phyloP scores from a whole-genome alignment of 2,888 invertebrate genomes.

The Falcaria lacertinaria region DNA sequence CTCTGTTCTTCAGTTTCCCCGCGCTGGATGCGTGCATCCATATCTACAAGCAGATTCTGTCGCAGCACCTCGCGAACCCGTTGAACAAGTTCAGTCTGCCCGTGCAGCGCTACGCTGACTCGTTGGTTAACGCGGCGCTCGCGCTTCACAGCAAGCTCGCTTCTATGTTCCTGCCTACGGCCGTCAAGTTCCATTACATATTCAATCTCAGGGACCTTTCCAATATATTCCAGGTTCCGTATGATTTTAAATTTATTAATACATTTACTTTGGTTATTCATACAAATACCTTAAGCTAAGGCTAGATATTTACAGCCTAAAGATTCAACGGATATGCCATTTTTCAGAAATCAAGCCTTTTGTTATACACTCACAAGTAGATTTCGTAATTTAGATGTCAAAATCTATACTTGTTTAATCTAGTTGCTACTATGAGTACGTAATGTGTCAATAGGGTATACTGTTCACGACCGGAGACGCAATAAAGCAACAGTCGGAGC shows the following conservation, averaged over 20 bases:
- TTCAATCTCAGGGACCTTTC: slow-evolving; percentile 96
- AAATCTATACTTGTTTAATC: too few species aligned
- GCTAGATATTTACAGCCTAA: too few species aligned
- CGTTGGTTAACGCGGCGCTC: slow-evolving; percentile 86
- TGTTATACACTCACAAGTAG: too few species aligned
- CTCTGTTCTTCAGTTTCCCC: slow-evolving; percentile 84
- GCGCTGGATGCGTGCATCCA: slow-evolving; percentile 88
- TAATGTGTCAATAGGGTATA: slow-evolving; percentile 86
- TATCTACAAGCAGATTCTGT: slow-evolving; percentile 91
- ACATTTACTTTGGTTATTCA: too few species aligned
- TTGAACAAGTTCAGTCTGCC: slow-evolving; percentile 82
- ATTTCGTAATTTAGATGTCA: too few species aligned
- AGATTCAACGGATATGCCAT: too few species aligned
- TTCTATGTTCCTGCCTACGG: slow-evolving; percentile 92
- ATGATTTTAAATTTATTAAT: slow-evolving; percentile 3
- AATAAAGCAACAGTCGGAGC: slow-evolving; percentile 83
- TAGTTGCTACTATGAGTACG: too few species aligned
- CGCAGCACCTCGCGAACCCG: slow-evolving; percentile 85
- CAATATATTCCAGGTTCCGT: slow-evolving; percentile 90
- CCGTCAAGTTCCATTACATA: slow-evolving; percentile 95
- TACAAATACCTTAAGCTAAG: too few species aligned
- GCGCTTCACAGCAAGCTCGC: slow-evolving; percentile 87
- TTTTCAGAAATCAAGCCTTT: too few species aligned
- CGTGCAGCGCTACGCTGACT: slow-evolving; percentile 80
- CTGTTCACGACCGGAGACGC: slow-evolving; percentile 90